Evolutionary conservation across 2,888 invertebrate species (phyloP), one percentile per base, ranked within the genome.

Genomic region (Liodrosophila aerea): DNA sequence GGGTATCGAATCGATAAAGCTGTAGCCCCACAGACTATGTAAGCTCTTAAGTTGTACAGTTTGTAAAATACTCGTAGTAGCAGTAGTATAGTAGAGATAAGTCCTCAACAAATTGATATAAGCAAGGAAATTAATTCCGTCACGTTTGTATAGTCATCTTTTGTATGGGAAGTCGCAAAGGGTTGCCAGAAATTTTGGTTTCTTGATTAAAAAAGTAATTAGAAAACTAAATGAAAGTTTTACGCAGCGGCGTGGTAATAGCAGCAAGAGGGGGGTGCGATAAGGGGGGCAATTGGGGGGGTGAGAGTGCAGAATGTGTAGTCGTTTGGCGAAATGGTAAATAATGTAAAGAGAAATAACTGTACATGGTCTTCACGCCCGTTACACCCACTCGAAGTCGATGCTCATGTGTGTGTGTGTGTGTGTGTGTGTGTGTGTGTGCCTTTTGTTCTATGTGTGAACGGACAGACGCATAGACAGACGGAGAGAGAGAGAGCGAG

Each of bases 151-250:
- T 22, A 30, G 37, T 9, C 12, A 8, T n/a, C 29, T 18, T 29
- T 30, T 12, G 12, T 7, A 15, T 47, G 47, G 39, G 30, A n/a
- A 30, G 4, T 9, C 45, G 51, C 16, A 57, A 61, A 59, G 49
- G 40, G 40, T 57, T 50, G 53, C 16, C 70, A 82, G 78, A 74
- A 78, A 80, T 83, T 78, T 86, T 81, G 86, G 81, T 80, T 82
- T 58, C 77, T 81, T 81, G 81, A 81, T 81, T 86, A 81, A 86
- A 81, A 81, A 86, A 85, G 80, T 81, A 81, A 81, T 81, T 81
- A 86, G 87, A 81, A 81, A 81, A 86, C 81, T 81, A 81, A 81
- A 82, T 86, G 85, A 86, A 81, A 86, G 85, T 86, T 81, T 81
- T 82, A 73, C 73, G 84, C 86, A 84, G 69, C 39, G 22, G 22